phyloP scores from a whole-genome alignment of 1,140 invertebrate species.

The Meteorus sp. region DNA sequence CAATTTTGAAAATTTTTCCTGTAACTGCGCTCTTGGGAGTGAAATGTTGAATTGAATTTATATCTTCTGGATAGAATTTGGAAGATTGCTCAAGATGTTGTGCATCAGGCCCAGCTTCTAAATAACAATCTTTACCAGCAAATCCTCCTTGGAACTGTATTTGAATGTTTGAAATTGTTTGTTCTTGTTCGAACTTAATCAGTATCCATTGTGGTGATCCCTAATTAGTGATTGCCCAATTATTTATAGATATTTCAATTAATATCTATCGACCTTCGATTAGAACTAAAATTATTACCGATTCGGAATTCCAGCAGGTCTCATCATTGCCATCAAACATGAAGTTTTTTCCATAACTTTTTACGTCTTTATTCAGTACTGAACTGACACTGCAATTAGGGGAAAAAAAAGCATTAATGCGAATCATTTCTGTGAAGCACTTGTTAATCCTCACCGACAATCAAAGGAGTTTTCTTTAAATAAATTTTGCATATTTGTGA shows the following conservation, averaged over 20 bases:
- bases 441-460: too few relatives aligned
- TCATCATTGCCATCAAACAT: slow-evolving; percentile 65
- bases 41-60: slow-evolving; percentile 62
- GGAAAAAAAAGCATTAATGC: too few relatives aligned
- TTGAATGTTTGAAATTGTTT: slow-evolving; percentile 51
- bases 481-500: too few relatives aligned
- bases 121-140: slow-evolving; percentile 61
- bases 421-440: too few relatives aligned
- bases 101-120: slow-evolving; percentile 48
- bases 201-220: slow-evolving; percentile 66
- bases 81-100: slow-evolving; percentile 41
- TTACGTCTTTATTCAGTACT: slow-evolving; percentile 64
- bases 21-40: slow-evolving; percentile 34
- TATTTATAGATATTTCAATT: background rate
- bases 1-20: slow-evolving; percentile 51
- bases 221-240: slow-evolving; percentile 46
- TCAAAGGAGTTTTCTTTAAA: too few relatives aligned
- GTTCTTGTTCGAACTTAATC: slow-evolving; percentile 54
- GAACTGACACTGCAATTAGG: slow-evolving; percentile 64
- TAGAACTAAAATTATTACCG: slow-evolving; percentile 48
- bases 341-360: slow-evolving; percentile 65
- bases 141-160: slow-evolving; percentile 72
- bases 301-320: slow-evolving; percentile 72
- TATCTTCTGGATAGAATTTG: slow-evolving; percentile 65
- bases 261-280: slow-evolving; percentile 11